Base-by-base conservation (phyloP, 2,113 vertebrate genomes). In the Oncorhynchus gorbuscha region DNA sequence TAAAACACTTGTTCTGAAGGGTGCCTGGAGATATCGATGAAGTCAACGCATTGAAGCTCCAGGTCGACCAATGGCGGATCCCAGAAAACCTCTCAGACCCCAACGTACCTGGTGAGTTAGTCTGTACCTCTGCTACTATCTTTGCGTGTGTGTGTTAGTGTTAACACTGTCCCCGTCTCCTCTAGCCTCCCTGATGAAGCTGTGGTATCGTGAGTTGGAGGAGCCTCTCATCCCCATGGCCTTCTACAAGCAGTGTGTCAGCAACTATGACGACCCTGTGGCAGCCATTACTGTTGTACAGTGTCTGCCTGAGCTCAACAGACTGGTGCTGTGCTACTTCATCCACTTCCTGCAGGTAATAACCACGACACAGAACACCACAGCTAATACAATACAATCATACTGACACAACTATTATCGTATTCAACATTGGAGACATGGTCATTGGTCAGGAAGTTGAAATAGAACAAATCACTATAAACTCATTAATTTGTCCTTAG, bases 21-120 rank as follows among this genome's bases (percentile, higher is more conserved):
- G 93, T 97, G 69, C 96, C 96, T 67, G 96, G 96, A 74, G 96
- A 97, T 86, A 97, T 97, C 2, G 96, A 97, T 81, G 96, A 97
- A 83, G 96, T 97, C 73, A 97, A 97, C 32, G 95, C 95, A 0
- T 35, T 97, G 88, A 97, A 97, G 89, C 91, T 97, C 70, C 95
- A 97, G 76, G 95, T 97, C 28, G 96, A 97, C 85, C 96, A 97
- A 85, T 97, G 96, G 96, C 94, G 94, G 81, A 96, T 96, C 80
- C 96, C 96, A 5, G 94, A 94, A 28, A 89, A 92, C 71, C 93
- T 96, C n/a, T 94, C 94, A 5, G 96, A 97, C 83, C 95, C 96
- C 32, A 97, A 95, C 58, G 89, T 97, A 72, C 96, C 96, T 83
- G 95, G 96, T 97, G 89, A 45, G 72, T 61, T 89, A 81, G 87